Base-by-base conservation (phyloP, 2,888 invertebrate species). In the Drosophila algonquin region DNA sequence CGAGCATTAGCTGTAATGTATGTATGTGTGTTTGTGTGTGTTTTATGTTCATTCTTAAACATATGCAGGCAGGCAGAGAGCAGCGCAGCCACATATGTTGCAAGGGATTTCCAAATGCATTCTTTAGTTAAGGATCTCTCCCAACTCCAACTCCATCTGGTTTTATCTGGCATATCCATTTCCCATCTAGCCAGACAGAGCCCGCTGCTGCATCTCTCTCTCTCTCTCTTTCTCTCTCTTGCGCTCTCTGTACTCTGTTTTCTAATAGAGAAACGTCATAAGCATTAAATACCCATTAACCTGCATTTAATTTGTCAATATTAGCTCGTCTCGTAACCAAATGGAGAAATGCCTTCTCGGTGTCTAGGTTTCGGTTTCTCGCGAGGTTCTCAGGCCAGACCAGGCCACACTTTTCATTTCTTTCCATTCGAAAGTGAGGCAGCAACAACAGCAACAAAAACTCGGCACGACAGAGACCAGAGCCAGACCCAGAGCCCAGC, bases 231-330 rank as follows among this genome's bases (percentile, higher is more conserved):
- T 24, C 24, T 24, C 35, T 35, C 14, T 50, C n/a, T n/a, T n/a
- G 2, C 14, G 32, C n/a, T 3, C 12, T 9, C 18, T 46, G 46
- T 10, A 10, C 3, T 12, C 14, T 21, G 21, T 27, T 12, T 18
- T 32, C 35, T 52, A 54, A 35, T 10, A 27, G 59, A 51, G 46
- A 63, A 30, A 60, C 69, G 65, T 75, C 56, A 54, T 57, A 75
- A 70, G 79, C 81, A 87, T 85, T 85, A 80, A 87, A 89, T 67
- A 72, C 85, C 82, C 83, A 89, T 85, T 85, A 87, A 80, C 70
- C 86, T 85, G 86, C 70, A 82, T 89, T 85, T 82, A 89, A 85
- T 85, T 89, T 85, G 89, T 85, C 88, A 85, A 85, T 89, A 85
- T 85, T 89, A 78, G 86, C 85, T 64, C 61, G 7, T 7, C 6